Evolutionary conservation across 2,113 vertebrate species (phyloP).

Genomic region (Eulacestoma nigropectus): DNA sequence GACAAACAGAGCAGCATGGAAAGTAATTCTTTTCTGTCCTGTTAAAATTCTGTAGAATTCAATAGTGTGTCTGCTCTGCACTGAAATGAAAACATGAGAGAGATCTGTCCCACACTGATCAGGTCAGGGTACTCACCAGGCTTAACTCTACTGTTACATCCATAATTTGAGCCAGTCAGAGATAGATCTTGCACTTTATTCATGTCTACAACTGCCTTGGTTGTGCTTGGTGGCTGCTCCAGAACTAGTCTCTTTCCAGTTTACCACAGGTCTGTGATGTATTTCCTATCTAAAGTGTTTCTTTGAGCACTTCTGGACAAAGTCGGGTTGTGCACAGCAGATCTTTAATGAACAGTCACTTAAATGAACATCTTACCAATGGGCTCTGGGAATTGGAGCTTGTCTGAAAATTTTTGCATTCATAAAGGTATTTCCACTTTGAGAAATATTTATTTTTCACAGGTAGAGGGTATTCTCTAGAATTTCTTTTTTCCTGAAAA

Average conservation of each 20-base stretch:
- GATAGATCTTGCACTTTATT: neutral
- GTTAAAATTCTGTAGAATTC: neutral
- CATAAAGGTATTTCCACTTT: neutral
- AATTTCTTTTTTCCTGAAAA: neutral
- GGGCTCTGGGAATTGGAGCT: neutral
- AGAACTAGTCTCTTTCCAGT: neutral
- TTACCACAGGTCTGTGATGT: neutral
- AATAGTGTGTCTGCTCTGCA: neutral
- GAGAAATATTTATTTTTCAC: neutral
- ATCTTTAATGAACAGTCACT: neutral
- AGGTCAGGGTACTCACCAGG: neutral
- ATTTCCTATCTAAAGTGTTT: neutral
- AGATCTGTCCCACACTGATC: neutral
- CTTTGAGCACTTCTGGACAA: neutral
- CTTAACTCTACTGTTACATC: neutral
- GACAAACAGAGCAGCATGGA: neutral
- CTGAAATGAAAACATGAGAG: neutral
- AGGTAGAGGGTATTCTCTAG: neutral
- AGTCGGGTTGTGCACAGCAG: neutral
- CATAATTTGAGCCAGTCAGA: neutral
- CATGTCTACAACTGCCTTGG: fast-evolving
- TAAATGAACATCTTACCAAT: neutral
- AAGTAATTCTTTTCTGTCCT: neutral
- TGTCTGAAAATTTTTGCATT: neutral
- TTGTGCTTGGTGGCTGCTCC: neutral